Evolutionary conservation across 2,888 invertebrate species (phyloP), one percentile per base, ranked within the genome.

Genomic region (Tortrix viridana): DNA sequence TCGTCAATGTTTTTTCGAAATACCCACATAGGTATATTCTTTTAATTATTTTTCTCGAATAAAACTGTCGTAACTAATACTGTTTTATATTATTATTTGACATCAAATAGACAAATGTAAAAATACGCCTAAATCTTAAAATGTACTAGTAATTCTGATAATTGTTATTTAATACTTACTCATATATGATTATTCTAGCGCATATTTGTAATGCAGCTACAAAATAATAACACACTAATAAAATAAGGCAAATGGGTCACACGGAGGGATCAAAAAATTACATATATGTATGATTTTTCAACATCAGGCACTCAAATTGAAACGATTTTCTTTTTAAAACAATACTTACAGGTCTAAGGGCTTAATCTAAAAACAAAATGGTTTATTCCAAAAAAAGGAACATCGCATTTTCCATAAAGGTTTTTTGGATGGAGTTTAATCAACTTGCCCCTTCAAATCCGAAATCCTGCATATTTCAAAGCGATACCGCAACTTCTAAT

Each of bases 171-270:
- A 60, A 66, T 70, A 60, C 64, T 69, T 71, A 70, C 72, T 76
- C 75, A 74, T 75, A 73, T 74, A 71, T 67, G 74, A 74, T 71
- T 69, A 68, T 71, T 73, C 84, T 87, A 85, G 80, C 81, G 73
- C 73, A 83, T 85, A 84, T 74, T 67, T 73, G 70, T 73, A 74
- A 71, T 78, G 72, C 79, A 72, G 69, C 77, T 80, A 81, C 71
- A 66, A 85, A 87, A 85, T 71, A 65, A 81, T 77, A 75, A 78
- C 67, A 76, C 65, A 74, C 89, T 89, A 89, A 85, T 83, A 89
- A 90, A 90, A 91, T 92, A 92, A 92, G 91, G 90, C 91, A 86
- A 85, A 88, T 70, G 81, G 88, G 81, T 83, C 67, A 82, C 73
- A 77, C 88, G 90, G 90, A 90, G 90, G 91, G 91, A 89, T 75